phyloP scores from a whole-genome alignment of 2,888 invertebrate genomes.

The Aricia artaxerxes region DNA sequence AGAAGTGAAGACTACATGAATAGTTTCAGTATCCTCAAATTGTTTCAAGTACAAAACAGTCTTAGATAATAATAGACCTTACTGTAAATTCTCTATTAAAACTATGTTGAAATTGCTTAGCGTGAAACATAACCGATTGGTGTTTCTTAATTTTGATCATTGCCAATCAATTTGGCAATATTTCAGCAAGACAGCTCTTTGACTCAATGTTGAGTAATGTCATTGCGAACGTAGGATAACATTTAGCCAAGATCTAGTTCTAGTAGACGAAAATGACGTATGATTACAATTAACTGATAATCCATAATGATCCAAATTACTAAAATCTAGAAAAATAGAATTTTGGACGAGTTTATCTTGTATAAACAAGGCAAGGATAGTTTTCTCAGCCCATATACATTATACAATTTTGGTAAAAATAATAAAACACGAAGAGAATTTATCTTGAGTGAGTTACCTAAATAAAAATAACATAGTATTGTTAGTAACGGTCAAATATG shows the following conservation, averaged over 20 bases:
- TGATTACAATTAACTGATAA: not conserved
- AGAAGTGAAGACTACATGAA: not conserved
- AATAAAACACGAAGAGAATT: not conserved
- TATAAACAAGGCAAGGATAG: not conserved
- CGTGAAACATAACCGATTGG: slow-evolving; percentile 27
- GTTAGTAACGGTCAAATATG: not conserved
- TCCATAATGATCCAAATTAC: not conserved
- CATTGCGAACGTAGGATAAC: not conserved
- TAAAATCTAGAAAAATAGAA: not conserved
- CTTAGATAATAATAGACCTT: not conserved
- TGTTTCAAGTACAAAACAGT: not conserved
- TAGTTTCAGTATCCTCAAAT: not conserved
- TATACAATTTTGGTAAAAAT: not conserved
- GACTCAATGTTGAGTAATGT: slow-evolving; percentile 35
- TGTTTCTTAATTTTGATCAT: slow-evolving; percentile 38
- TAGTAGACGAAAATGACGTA: not conserved
- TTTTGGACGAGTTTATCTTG: not conserved
- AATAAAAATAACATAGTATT: not conserved
- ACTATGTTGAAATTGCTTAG: slow-evolving; percentile 29
- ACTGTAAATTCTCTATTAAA: not conserved
- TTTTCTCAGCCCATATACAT: not conserved
- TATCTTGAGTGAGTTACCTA: not conserved
- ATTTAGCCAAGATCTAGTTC: not conserved
- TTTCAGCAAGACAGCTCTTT: slow-evolving; percentile 32
- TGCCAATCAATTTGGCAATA: slow-evolving; percentile 36